These are phyloP conservation scores for Chamaedrilus cognettii DNA, from an alignment of 2,888 invertebrate species.

Conservation along the genomic window DNA sequence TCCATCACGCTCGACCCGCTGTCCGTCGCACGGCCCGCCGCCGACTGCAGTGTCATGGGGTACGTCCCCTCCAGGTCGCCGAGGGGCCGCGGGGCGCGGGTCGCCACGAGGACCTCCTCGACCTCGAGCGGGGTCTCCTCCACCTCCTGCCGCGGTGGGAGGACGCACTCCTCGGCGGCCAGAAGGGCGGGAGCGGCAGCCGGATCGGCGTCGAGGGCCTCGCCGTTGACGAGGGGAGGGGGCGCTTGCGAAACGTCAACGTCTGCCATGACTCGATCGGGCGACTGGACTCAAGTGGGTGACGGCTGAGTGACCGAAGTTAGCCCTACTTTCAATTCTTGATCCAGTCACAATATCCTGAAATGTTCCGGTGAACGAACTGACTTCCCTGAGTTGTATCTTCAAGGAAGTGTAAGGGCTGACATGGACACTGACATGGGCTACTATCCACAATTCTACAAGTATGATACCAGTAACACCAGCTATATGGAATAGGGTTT, in stretches of 20 bases:
- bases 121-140: background rate
- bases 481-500: too few relatives aligned
- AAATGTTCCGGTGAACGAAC: too few relatives aligned
- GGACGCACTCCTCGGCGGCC: background rate
- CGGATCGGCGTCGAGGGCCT: background rate
- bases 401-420: too few relatives aligned
- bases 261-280: background rate
- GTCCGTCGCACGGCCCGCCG: background rate
- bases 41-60: constrained; percentile 5
- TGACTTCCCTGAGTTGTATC: too few relatives aligned
- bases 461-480: too few relatives aligned
- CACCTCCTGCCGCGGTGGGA: background rate
- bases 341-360: too few relatives aligned
- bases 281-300: too few relatives aligned
- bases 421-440: too few relatives aligned
- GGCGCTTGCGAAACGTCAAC: background rate
- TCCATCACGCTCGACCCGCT: constrained; percentile 16
- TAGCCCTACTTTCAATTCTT: too few relatives aligned
- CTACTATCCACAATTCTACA: too few relatives aligned
- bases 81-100: background rate
- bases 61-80: constrained; percentile 12
- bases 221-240: background rate
- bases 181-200: background rate
- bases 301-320: too few relatives aligned
- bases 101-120: background rate